Base-by-base conservation (phyloP, 2,888 invertebrate genomes). In the Orthonychiurus folsomi region DNA sequence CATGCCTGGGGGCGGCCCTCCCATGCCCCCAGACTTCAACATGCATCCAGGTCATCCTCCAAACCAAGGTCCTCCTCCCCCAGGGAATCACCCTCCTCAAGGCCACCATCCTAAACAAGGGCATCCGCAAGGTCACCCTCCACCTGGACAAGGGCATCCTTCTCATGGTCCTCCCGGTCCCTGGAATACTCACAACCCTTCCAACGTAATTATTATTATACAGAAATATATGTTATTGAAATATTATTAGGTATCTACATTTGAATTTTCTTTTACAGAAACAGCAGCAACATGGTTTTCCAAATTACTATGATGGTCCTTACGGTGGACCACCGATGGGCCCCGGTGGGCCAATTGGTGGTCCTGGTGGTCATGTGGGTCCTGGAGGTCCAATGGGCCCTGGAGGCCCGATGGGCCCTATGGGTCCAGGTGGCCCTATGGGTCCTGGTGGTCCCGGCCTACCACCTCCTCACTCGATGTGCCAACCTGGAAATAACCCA, bases 1-100 rank as follows among this genome's bases (percentile, higher is more conserved):
- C 37, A 37, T 37, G 37, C 37, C 37, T 37, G 37, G 37, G 15
- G 56, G 62, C n/a, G 62, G 62, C 37, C 66, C 68, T 25, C 67
- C 67, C 53, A 66, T 73, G 66, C 70, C 70, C 12, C 70, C 68
- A 27, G 73, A 73, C 56, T 73, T 73, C 52, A 70, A 72, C 50
- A 60, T 68, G 69, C 70, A 68, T 59, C 69, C 62, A n/a, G 68
- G 70, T 25, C 67, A 66, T 55, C 65, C 65, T 12, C n/a, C 37
- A 9, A 37, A 37, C 15, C 37, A 37, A 15, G 60, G 63, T 56
- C 64, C 62, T 47, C 62, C 58, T 28, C 63, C 64, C n/a, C 63
- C 59, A 21, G 20, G 52, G n/a, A 5, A 5, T 52, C 52, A 20
- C 20, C 52, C 37, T 15, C 37, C 37, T 37, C 37, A 5, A 37